phyloP scores from a whole-genome alignment of 2,113 vertebrate genomes.

The Zeus faber region DNA sequence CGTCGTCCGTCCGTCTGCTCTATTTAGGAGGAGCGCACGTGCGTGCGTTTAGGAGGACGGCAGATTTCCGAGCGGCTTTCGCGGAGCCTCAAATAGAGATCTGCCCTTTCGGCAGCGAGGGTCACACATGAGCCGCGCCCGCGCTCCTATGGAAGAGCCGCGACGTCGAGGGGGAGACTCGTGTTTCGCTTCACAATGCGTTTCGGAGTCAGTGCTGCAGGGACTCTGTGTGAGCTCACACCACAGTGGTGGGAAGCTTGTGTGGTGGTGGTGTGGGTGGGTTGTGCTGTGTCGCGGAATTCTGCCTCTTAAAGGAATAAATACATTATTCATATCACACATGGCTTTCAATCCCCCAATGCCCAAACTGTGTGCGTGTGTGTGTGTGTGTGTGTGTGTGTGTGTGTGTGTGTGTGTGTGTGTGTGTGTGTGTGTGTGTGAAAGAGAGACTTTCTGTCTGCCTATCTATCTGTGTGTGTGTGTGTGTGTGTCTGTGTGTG shows the following conservation, averaged over 20 bases:
- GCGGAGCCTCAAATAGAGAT: conserved; percentile 37
- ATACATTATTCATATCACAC: conserved; percentile 31
- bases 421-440: conserved; percentile 25
- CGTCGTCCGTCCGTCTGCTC: conserved; percentile 56
- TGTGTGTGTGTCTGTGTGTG: neutral
- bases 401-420: neutral
- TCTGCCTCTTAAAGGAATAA: conserved; percentile 16
- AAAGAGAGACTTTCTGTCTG: neutral
- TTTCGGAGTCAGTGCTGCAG: too few species aligned
- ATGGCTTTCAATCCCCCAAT: conserved; percentile 29
- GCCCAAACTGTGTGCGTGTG: neutral
- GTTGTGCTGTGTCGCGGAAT: neutral
- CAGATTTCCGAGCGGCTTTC: conserved; percentile 22
- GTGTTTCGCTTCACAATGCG: too few species aligned
- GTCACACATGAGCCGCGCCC: too few species aligned
- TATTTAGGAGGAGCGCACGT: conserved; percentile 49
- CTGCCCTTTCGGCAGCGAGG: conserved; percentile 5
- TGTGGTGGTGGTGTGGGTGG: neutral
- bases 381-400: neutral
- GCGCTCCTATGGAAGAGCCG: too few species aligned
- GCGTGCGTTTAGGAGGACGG: conserved; percentile 33
- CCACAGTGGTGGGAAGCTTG: neutral
- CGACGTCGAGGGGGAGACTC: too few species aligned
- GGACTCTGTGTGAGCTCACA: neutral
- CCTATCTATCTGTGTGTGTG: neutral